These are phyloP conservation scores for Lethocerus indicus DNA, from an alignment of 1,140 invertebrate species.

Conservation along the genomic window DNA sequence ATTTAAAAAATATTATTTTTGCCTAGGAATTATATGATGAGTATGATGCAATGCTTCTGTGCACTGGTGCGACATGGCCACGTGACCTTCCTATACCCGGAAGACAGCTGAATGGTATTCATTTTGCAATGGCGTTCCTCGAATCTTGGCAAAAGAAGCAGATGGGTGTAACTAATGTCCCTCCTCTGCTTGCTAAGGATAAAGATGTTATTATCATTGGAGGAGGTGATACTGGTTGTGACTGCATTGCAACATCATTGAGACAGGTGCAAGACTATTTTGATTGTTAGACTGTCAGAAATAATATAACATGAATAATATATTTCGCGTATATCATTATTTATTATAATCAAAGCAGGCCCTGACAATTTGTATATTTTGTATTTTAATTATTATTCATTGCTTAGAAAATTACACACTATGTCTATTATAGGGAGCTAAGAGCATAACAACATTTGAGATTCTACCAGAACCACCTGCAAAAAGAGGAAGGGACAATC, in stretches of 20 bases:
- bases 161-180: constrained; percentile 43
- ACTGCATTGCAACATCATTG: constrained; percentile 95
- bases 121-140: constrained; percentile 96
- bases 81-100: constrained; percentile 77
- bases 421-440: constrained; percentile 54
- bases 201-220: constrained; percentile 96
- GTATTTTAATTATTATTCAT: not conserved
- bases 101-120: constrained; percentile 73
- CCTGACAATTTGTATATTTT: no score
- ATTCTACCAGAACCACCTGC: constrained; percentile 84
- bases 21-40: constrained; percentile 40
- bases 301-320: no score
- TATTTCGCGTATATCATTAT: no score
- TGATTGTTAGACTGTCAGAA: no score
- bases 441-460: constrained; percentile 90
- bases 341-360: no score
- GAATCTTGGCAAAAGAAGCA: constrained; percentile 96
- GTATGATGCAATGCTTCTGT: constrained; percentile 78
- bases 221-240: constrained; percentile 97
- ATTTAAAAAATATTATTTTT: constrained; percentile 15
- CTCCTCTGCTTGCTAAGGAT: constrained; percentile 63
- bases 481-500: constrained; percentile 67
- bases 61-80: constrained; percentile 91
- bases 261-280: constrained; percentile 67
- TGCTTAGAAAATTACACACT: constrained; percentile 3